Conservation (phyloP, 2,888 invertebrate genomes). For the Xestia sexstrigata region DNA sequence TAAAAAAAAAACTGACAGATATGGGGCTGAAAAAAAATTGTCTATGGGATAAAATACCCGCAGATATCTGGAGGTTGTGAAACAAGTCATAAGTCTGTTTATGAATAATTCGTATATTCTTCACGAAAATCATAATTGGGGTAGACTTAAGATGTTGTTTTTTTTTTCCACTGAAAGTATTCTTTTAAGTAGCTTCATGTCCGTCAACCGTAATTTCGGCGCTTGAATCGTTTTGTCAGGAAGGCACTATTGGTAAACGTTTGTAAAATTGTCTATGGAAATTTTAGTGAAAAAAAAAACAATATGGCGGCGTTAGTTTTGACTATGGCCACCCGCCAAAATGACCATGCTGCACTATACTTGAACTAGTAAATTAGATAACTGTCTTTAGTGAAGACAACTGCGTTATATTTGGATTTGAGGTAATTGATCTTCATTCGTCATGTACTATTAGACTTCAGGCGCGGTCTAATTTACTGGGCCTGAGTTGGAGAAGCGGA, state of each 20-base stretch:
- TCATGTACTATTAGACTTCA: too few relatives aligned
- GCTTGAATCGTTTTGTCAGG: neutral
- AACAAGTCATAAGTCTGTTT: slow-evolving; percentile 1
- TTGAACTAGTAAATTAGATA: neutral
- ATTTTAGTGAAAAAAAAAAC: neutral
- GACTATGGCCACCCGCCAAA: neutral
- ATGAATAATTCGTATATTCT: slow-evolving; percentile 15
- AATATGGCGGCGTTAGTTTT: neutral
- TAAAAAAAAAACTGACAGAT: neutral
- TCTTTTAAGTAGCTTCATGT: neutral
- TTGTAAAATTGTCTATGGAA: neutral
- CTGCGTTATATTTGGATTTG: too few relatives aligned
- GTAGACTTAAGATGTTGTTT: neutral
- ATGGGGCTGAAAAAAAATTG: neutral
- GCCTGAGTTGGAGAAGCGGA: too few relatives aligned
- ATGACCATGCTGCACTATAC: neutral
- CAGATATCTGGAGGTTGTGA: neutral
- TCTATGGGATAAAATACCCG: neutral
- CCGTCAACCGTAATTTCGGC: too few relatives aligned
- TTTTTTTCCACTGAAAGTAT: neutral
- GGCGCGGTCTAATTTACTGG: too few relatives aligned
- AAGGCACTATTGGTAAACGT: neutral
- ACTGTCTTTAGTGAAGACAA: too few relatives aligned
- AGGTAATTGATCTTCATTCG: too few relatives aligned
- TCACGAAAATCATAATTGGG: slow-evolving; percentile 8